These are phyloP conservation scores for Gavia stellata DNA, from an alignment of 2,113 vertebrate genomes.

Conservation along the genomic window DNA sequence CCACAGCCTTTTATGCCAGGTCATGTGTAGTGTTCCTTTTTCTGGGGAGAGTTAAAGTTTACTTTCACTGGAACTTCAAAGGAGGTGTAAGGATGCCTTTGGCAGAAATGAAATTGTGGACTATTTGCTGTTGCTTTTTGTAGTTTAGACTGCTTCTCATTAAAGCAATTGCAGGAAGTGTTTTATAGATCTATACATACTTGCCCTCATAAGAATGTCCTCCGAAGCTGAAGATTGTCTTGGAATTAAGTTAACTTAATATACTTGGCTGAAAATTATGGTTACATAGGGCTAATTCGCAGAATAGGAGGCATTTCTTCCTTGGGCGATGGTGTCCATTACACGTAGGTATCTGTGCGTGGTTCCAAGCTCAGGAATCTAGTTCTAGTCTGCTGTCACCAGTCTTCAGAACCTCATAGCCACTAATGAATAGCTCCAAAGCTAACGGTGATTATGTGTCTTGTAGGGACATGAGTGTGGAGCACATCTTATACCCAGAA, in stretches of 20 bases:
- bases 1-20: neutral
- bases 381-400: neutral
- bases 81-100: neutral
- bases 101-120: neutral
- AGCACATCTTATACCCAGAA: neutral
- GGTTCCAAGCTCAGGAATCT: neutral
- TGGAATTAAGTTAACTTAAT: neutral
- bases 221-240: neutral
- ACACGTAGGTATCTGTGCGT: rapidly evolving
- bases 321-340: neutral
- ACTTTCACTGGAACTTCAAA: neutral
- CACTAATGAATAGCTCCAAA: neutral
- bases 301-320: neutral
- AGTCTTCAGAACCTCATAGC: neutral
- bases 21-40: neutral
- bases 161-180: neutral
- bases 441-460: neutral
- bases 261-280: neutral
- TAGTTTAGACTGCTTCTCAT: neutral
- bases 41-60: neutral
- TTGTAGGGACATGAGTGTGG: neutral
- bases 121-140: neutral
- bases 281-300: neutral
- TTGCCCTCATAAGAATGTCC: neutral
- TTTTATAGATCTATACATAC: neutral